A percentile compares a stretch with the other conserved stretches of the same genome.
Conservation (phyloP, 2,888 invertebrate species). For the Lasius fuliginosus region DNA sequence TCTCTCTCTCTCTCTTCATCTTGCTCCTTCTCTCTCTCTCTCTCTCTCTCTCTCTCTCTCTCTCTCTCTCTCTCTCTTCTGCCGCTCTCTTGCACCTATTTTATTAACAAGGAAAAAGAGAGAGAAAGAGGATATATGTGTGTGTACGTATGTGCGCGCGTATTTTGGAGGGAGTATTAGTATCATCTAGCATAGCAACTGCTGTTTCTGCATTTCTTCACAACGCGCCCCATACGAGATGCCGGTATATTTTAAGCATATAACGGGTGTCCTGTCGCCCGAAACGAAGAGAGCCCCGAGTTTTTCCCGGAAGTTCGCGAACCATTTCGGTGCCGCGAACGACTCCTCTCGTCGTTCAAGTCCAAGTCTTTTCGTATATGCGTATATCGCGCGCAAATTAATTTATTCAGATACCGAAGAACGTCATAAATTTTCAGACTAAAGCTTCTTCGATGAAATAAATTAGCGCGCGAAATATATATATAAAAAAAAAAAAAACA, state of each 20-base stretch:
- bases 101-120: slow-evolving; percentile 52
- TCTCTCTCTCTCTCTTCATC: slow-evolving; percentile 38
- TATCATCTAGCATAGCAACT: slow-evolving; percentile 85
- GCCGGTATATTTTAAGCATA: slow-evolving; percentile 80
- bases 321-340: not conserved
- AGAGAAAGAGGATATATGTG: slow-evolving; percentile 63
- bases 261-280: slow-evolving; percentile 81
- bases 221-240: slow-evolving; percentile 81
- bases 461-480: not conserved
- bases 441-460: not conserved
- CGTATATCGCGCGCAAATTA: not conserved
- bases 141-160: slow-evolving; percentile 32
- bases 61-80: not conserved
- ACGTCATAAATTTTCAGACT: not conserved
- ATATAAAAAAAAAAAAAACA: not conserved
- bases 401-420: not conserved
- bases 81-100: slow-evolving; percentile 37
- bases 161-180: slow-evolving; percentile 76
- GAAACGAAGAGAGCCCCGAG: slow-evolving; percentile 33
- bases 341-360: not conserved
- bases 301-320: slow-evolving; percentile 42
- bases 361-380: not conserved
- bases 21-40: slow-evolving; percentile 15
- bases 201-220: slow-evolving; percentile 85
- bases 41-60: slow-evolving; percentile 36